Base-by-base conservation (phyloP, 2,888 invertebrate genomes). In the Cantharis rufa region DNA sequence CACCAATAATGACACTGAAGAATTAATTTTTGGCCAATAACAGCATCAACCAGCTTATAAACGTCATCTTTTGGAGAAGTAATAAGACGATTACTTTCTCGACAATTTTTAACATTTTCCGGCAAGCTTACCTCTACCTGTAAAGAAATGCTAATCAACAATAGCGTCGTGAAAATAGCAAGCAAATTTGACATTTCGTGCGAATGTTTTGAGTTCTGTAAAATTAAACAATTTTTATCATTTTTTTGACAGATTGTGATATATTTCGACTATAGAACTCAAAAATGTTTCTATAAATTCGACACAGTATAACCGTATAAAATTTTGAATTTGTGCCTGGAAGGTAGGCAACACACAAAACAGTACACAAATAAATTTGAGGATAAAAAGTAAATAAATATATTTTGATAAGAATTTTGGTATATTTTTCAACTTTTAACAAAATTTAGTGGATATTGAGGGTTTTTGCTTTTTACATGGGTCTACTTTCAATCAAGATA, bases 1-100 rank as follows among this genome's bases (percentile, higher is more conserved):
- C 86, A 89, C 89, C 91, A 91, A 85, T 88, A 90, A 83, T 88
- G 88, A 82, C 90, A 91, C 80, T 89, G 87, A 75, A 91, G 83
- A 62, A 86, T 82, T 72, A 90, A 80, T 62, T 88, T 89, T 78
- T 89, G 83, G 61, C 87, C 86, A 27, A 87, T 76, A 75, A 85
- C 84, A 71, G 85, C 89, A 80, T 90, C 90, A 27, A 89, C 87
- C 64, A 90, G 84, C 62, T 88, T 84, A 84, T 88, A 90, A 78
- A 88, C 85, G 81, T 90, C 90, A 71, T 86, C 85, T 78, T 88
- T 88, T 70, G 88, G 86, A 13, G 87, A 86, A 1, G 86, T 85
- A 74, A 90, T 86, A 71, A 89, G 84, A 78, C 89, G 85, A 64
- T 88, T 86, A 75, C 86, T 86, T 72, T 89, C 87, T 80, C 90